Evolutionary conservation across 37 sponge, comb jelly and placozoan genomes (phyloP).

Genomic region (Lycopodina hypogea): DNA sequence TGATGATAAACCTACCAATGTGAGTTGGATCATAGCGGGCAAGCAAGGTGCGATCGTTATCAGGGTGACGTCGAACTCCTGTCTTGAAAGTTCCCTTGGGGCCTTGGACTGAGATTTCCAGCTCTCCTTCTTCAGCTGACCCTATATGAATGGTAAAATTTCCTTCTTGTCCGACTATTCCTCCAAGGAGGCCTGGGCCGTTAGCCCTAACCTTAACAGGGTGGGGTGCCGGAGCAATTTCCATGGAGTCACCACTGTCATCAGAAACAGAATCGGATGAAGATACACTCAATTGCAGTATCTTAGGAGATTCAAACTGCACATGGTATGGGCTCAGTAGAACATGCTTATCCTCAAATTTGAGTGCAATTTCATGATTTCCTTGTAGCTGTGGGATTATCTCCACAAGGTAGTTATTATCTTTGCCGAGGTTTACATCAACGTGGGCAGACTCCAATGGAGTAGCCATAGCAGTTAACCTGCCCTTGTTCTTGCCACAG

Average conservation of each 20-base stretch:
- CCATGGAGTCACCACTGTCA: conserved; percentile 5
- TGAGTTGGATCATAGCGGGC: conserved; percentile 67
- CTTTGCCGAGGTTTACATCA: conserved; percentile 4
- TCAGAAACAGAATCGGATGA: neutral
- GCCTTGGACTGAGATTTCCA: conserved; percentile 65
- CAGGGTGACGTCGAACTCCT: conserved; percentile 57
- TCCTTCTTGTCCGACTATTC: conserved; percentile 65
- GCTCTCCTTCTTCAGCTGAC: conserved; percentile 55
- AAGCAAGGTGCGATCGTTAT: conserved; percentile 47
- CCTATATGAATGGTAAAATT: conserved; percentile 62
- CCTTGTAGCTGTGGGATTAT: conserved; percentile 29
- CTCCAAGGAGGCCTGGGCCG: conserved; percentile 61
- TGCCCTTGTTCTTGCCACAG: conserved; percentile 25
- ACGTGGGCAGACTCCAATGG: conserved; percentile 37
- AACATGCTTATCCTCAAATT: conserved; percentile 37
- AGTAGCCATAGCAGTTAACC: conserved; percentile 5
- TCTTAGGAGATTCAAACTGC: conserved; percentile 23
- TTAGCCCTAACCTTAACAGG: conserved; percentile 54
- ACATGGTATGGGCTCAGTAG: conserved; percentile 59
- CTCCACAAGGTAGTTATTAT: conserved; percentile 21
- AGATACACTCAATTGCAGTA: too few relatives aligned
- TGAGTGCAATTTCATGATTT: conserved; percentile 29
- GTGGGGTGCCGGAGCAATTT: conserved; percentile 11
- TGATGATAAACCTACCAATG: conserved; percentile 62
- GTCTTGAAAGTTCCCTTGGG: conserved; percentile 70